Conservation (phyloP, 2,113 vertebrate genomes). For the Catharus fuscescens region DNA sequence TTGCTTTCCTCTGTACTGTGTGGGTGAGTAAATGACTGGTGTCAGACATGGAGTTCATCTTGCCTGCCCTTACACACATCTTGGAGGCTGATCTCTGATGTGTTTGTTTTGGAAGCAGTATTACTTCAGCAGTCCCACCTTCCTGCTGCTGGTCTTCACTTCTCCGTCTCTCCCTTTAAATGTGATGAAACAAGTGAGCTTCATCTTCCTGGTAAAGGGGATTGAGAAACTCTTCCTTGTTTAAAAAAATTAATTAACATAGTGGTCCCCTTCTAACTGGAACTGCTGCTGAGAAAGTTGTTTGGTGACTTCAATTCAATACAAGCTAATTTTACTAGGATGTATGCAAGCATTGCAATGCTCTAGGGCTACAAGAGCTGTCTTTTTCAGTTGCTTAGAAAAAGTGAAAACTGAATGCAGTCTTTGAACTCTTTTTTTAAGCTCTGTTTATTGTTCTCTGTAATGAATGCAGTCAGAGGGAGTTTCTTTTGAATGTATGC, state of each 20-base stretch:
- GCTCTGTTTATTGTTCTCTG: constrained; percentile 1
- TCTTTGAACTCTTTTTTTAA: constrained; percentile 18
- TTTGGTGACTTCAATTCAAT: neutral
- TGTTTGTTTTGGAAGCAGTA: neutral
- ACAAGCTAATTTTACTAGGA: neutral
- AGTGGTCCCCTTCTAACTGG: neutral
- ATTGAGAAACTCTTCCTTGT: neutral
- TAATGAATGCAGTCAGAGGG: neutral
- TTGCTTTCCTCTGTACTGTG: fast-evolving
- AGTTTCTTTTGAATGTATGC: neutral
- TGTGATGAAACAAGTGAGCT: neutral
- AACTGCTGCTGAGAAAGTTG: neutral
- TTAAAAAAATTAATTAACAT: neutral
- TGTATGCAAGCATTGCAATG: neutral
- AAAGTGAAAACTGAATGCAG: neutral
- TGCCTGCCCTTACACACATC: fast-evolving
- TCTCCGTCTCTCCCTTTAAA: neutral
- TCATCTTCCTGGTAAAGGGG: neutral
- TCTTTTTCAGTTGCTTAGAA: neutral
- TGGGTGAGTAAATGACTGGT: neutral
- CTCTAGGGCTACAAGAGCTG: neutral
- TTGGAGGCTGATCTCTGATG: neutral
- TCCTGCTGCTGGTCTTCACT: neutral
- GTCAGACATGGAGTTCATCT: neutral
- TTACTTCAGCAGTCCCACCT: neutral